A percentile compares a stretch with the other conserved stretches of the same genome.
phyloP scores from a whole-genome alignment of 2,797 vertebrate genomes.

The Prunella strophiata region DNA sequence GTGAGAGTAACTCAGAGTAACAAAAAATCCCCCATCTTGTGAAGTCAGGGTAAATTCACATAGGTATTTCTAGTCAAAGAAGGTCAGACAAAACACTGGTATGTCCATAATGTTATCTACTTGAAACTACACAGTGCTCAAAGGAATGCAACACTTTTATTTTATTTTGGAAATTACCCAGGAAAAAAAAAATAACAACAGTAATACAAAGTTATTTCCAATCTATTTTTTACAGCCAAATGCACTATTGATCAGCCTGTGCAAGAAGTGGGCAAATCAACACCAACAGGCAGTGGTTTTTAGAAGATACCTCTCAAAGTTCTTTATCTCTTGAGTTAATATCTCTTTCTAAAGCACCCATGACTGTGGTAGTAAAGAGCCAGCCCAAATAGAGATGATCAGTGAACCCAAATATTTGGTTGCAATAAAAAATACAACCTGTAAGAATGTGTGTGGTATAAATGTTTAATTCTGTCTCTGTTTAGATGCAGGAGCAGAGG shows the following conservation, averaged over 20 bases:
- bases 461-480: not conserved
- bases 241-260: not conserved
- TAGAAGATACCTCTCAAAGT: not conserved
- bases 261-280: not conserved
- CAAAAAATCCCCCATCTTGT: not conserved
- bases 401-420: not conserved
- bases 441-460: not conserved
- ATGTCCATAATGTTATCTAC: not conserved
- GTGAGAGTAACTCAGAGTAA: not conserved
- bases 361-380: not conserved
- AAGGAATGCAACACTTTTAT: not conserved
- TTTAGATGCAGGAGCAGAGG: constrained; percentile 74
- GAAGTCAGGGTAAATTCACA: not conserved
- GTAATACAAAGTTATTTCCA: not conserved
- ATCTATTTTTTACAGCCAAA: not conserved
- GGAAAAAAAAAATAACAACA: not conserved
- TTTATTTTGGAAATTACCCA: not conserved
- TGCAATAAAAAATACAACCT: not conserved
- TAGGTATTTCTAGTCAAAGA: not conserved
- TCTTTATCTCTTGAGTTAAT: not conserved
- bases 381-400: not conserved
- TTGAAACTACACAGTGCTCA: not conserved
- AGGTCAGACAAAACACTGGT: not conserved
- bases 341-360: not conserved
- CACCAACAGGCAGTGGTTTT: not conserved